phyloP scores from a whole-genome alignment of 2,888 invertebrate genomes.

The Plutella xylostella region DNA sequence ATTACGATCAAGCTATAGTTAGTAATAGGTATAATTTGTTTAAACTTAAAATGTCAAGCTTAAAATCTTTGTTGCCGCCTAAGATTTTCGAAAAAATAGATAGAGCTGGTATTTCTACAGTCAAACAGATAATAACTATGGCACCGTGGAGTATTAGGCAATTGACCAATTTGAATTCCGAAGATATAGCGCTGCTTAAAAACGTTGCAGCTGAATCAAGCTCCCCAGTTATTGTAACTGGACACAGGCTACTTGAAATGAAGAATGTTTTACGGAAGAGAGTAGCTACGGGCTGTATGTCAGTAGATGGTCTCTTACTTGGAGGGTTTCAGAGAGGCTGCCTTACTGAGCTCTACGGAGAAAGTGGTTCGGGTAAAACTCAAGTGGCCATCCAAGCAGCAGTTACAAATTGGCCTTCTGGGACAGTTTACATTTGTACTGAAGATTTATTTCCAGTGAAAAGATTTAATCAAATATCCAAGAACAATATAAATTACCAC shows the following conservation, averaged over 20 bases:
- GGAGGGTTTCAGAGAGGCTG: slow-evolving; percentile 78
- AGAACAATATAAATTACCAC: slow-evolving; percentile 22
- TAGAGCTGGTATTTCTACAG: slow-evolving; percentile 38
- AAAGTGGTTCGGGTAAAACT: slow-evolving; percentile 85
- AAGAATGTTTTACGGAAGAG: slow-evolving; percentile 19
- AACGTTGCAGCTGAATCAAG: slow-evolving; percentile 31
- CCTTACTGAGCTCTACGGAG: slow-evolving; percentile 84
- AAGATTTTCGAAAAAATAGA: slow-evolving; percentile 39
- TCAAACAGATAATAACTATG: slow-evolving; percentile 37
- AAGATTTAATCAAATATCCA: slow-evolving; percentile 48
- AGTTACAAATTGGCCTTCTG: slow-evolving; percentile 70
- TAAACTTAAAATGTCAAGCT: not conserved
- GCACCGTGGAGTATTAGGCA: slow-evolving; percentile 49
- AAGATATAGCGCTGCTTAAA: slow-evolving; percentile 41
- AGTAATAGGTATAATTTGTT: too few species aligned
- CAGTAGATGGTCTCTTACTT: slow-evolving; percentile 69
- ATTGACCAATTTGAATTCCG: slow-evolving; percentile 36
- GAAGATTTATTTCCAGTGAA: slow-evolving; percentile 74
- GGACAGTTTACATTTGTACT: slow-evolving; percentile 80
- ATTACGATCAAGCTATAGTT: too few species aligned
- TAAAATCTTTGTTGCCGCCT: slow-evolving; percentile 27
- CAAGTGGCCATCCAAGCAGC: slow-evolving; percentile 81
- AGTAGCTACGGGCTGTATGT: slow-evolving; percentile 66
- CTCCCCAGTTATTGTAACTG: slow-evolving; percentile 27
- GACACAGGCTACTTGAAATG: slow-evolving; percentile 25